Base-by-base conservation (phyloP, 2,797 vertebrate genomes). In the Danionella dracula region DNA sequence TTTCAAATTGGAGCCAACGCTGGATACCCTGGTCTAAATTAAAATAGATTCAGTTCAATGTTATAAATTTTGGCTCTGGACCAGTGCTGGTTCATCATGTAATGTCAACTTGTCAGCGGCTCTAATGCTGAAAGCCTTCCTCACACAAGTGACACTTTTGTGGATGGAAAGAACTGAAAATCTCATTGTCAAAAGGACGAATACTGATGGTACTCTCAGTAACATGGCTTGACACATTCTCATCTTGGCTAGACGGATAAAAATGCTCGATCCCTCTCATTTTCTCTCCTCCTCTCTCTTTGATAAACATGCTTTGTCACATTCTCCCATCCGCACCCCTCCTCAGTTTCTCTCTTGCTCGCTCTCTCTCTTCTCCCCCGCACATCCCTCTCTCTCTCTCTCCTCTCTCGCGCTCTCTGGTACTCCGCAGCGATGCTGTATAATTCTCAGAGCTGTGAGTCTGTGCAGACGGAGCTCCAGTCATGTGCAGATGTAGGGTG, bases 401-500 rank as follows among this genome's bases (percentile, higher is more conserved):
- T 16, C 70, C 50, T 34, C 70, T 31, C 68, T 71, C 59, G 13
- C 44, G 16, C 56, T 20, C 53, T 51, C 63, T 20, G 10, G 1
- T 12, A 10, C 53, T 48, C 58, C 15, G 64, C 41, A 50, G 61
- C 55, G 66, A 74, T 73, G 71, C 72, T 63, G 72, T 74, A 77
- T 70, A 72, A 67, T 72, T 66, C 54, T 72, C 16, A 45, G 60
- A 40, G 53, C 63, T 73, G 60, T 62, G 69, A 62, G 61, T 40
- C 91, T 92, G 92, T 79, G 90, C 88, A 89, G 91, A 93, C 88
- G 89, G 91, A 93, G 91, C 93, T 92, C 90, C 84, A 90, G 91
- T 93, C 92, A 91, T 94, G 93, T 91, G 92, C 93, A 91, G 89
- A 91, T 91, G 90, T 90, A 92, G 89, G 91, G 93, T 92, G 89